These are phyloP conservation scores for Brenthis ino DNA, from an alignment of 2,888 invertebrate species.

Conservation along the genomic window DNA sequence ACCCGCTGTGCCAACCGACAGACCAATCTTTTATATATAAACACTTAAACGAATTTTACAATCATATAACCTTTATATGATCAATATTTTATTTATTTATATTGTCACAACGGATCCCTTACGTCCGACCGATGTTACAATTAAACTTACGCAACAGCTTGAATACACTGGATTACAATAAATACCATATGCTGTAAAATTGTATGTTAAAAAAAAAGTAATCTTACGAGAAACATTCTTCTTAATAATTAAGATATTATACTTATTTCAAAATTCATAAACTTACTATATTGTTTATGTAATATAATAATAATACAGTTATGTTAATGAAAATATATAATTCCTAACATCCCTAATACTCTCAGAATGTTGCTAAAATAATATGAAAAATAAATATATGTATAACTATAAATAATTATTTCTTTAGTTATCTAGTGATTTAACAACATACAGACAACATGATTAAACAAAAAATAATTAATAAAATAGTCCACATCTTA, in stretches of 20 bases:
- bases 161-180: neutral
- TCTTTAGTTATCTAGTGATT: neutral
- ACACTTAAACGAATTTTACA: too few species aligned
- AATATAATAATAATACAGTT: neutral
- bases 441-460: conserved; percentile 10
- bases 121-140: neutral
- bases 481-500: conserved; percentile 41
- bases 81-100: neutral
- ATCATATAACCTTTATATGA: too few species aligned
- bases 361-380: neutral
- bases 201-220: too few species aligned
- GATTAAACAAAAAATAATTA: neutral
- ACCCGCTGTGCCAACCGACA: too few species aligned
- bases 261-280: too few species aligned
- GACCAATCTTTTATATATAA: too few species aligned
- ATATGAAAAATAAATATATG: neutral
- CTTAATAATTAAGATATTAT: too few species aligned
- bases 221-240: too few species aligned
- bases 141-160: neutral
- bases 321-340: neutral
- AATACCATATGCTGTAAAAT: too few species aligned
- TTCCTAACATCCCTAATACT: neutral
- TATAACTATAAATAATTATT: too few species aligned
- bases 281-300: neutral
- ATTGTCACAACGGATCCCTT: neutral